Evolutionary conservation across 2,797 vertebrate genomes (phyloP), one percentile per base, ranked within the genome.

Genomic region (Rhinatrema bivittatum): DNA sequence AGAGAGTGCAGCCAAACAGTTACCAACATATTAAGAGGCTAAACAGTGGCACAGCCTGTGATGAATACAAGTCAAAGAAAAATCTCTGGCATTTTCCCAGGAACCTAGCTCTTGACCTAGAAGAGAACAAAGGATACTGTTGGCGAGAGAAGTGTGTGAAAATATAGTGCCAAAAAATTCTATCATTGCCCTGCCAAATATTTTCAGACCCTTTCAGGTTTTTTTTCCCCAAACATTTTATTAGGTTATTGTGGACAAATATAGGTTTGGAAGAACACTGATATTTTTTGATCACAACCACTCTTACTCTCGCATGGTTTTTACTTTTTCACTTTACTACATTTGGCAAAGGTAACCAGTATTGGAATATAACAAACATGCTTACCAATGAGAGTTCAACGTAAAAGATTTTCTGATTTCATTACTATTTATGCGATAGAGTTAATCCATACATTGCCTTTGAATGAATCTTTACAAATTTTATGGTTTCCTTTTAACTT

Each of bases 81-180:
- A 66, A 42, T 22, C 37, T 43, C 37, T 23, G 49, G 54, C 54
- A 0, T 4, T 9, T 20, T 39, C 21, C 52, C 46, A 53, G 66
- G 55, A 34, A 20, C 5, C 19, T 43, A 49, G 49, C 46, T 23
- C 23, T 15, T 16, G 1, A 41, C 52, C 56, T 51, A 42, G 23
- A 25, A 46, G 33, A 11, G 23, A 37, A 50, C 50, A 69, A 55
- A 65, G 47, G 32, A 39, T 39, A 59, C 42, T 29, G 35, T 38
- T 19, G 10, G 20, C 10, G 26, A 46, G 32, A 53, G 46, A 36
- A 46, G 35, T 41, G 51, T 16, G 39, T 32, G 46, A 59, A 62
- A 56, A 56, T n/a, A 38, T 2, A 43, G 29, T 20, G 37, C 35
- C 42, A 24, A 35, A 27, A 32, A 29, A 30, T 10, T 14, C 36